Percentiles rank a stretch among this genome's conserved stretches.
Conservation (phyloP, 1,140 invertebrate genomes). For the Heliconius himera region DNA sequence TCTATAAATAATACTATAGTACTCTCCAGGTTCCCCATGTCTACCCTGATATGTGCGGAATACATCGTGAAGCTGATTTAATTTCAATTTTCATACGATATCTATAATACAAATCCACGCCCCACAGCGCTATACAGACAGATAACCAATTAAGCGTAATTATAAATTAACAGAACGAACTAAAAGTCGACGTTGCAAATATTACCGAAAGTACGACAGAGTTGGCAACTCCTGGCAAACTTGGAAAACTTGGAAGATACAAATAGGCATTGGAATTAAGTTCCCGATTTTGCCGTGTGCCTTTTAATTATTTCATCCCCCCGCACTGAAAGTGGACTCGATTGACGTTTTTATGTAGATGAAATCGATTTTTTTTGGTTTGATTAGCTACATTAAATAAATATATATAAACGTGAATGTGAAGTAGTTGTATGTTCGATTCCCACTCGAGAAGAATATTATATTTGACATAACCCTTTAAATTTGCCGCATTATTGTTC, state of each 20-base stretch:
- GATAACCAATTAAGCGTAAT: conserved; percentile 62
- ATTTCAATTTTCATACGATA: background rate
- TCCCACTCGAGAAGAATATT: too few species aligned
- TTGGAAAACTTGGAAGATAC: conserved; percentile 56
- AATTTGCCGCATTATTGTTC: too few species aligned
- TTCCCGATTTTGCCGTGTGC: conserved; percentile 61
- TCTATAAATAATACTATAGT: too few species aligned
- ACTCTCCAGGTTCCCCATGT: too few species aligned
- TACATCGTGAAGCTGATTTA: too few species aligned
- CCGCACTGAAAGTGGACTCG: background rate
- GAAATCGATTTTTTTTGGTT: background rate
- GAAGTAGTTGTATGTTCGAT: background rate
- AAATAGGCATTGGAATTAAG: conserved; percentile 73
- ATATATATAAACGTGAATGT: background rate
- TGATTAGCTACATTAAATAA: background rate
- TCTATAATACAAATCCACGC: background rate
- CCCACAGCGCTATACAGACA: conserved; percentile 43
- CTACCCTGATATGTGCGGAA: too few species aligned
- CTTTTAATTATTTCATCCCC: conserved; percentile 72
- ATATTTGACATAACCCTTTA: too few species aligned
- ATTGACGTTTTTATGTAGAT: background rate
- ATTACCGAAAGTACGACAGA: conserved; percentile 44
- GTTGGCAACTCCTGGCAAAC: conserved; percentile 50
- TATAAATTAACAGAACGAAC: conserved; percentile 63
- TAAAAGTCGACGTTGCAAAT: conserved; percentile 56